phyloP scores from a whole-genome alignment of 2,797 vertebrate genomes.

The Coregonus ussuriensis region DNA sequence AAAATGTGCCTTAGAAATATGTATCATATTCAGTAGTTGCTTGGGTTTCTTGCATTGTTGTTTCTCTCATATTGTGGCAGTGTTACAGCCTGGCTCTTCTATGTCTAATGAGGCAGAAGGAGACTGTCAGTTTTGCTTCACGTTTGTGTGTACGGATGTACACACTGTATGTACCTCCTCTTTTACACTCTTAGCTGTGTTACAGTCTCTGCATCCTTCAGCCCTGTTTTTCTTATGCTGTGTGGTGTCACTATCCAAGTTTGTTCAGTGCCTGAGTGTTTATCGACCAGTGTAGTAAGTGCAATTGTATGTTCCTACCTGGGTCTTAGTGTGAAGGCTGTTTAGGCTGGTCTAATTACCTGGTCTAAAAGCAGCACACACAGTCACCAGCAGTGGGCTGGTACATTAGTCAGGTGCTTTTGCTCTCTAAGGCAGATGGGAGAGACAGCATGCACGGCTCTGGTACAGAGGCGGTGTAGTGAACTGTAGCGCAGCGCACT shows the following conservation, averaged over 20 bases:
- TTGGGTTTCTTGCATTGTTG: conserved; percentile 22
- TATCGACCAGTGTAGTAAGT: background rate
- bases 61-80: conserved; percentile 1
- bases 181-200: background rate
- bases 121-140: background rate
- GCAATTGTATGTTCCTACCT: background rate
- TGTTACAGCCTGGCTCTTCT: background rate
- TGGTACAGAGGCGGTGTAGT: conserved; percentile 6
- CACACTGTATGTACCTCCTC: background rate
- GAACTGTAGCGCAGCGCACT: background rate
- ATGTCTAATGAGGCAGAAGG: background rate
- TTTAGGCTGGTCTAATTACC: background rate
- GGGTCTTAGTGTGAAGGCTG: background rate
- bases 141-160: background rate
- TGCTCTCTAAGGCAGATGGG: background rate
- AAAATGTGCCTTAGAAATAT: conserved; percentile 40
- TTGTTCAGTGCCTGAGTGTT: background rate
- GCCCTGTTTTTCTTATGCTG: background rate
- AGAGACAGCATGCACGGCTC: background rate
- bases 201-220: background rate
- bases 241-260: background rate
- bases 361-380: background rate
- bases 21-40: conserved; percentile 14
- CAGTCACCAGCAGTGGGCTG: background rate
- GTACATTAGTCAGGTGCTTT: conserved; percentile 7